Conservation (phyloP, 2,797 vertebrate species). For the Arnoldichthys spilopterus region DNA sequence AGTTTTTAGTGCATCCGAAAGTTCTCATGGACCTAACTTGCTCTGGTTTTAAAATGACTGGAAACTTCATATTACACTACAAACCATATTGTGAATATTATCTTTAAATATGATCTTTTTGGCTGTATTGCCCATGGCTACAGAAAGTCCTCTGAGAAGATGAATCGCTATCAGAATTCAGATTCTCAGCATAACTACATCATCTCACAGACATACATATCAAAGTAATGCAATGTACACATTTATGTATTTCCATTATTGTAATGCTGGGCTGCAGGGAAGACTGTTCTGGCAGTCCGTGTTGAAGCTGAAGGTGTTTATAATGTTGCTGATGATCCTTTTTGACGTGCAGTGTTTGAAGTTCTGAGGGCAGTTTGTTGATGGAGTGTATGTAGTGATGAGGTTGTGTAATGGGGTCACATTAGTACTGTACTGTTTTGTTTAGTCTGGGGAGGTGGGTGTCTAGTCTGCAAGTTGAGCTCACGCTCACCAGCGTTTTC, state of each 20-base stretch:
- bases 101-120: too few species aligned
- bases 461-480: slow-evolving; percentile 26
- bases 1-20: too few species aligned
- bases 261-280: not conserved
- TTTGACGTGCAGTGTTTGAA: not conserved
- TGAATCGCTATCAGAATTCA: slow-evolving; percentile 3
- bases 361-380: slow-evolving; percentile 2
- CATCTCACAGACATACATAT: not conserved
- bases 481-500: not conserved
- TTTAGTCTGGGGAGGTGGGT: slow-evolving; percentile 27
- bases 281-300: not conserved
- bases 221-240: not conserved
- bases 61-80: too few species aligned
- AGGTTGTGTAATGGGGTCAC: slow-evolving; percentile 22
- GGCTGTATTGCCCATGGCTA: not conserved
- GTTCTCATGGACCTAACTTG: too few species aligned
- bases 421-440: slow-evolving; percentile 18
- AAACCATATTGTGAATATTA: too few species aligned
- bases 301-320: not conserved
- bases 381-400: not conserved
- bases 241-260: not conserved
- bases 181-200: not conserved
- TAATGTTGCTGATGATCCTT: not conserved
- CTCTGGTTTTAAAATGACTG: too few species aligned
- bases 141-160: not conserved